A percentile compares a stretch with the other conserved stretches of the same genome.
Evolutionary conservation across 2,888 invertebrate species (phyloP).

Genomic region (Entomobrya proxima): DNA sequence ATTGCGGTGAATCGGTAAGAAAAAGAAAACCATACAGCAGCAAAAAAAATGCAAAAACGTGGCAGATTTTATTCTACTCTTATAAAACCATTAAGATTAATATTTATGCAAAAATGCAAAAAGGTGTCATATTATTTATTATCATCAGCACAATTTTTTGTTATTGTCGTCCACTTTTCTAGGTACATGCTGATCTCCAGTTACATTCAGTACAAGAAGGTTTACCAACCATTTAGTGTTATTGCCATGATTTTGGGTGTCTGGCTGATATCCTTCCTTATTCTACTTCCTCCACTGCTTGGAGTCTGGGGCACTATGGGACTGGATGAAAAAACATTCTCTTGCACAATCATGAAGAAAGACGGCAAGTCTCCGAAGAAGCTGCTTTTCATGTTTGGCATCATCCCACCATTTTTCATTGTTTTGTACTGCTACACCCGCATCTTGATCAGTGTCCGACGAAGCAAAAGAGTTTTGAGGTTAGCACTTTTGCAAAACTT

Average conservation of each 20-base stretch:
- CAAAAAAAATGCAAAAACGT: no score
- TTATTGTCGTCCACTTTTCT: slow-evolving; percentile 70
- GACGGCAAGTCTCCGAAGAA: slow-evolving; percentile 89
- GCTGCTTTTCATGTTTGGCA: slow-evolving; percentile 88
- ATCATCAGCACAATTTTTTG: background rate
- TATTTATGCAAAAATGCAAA: no score
- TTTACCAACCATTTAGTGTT: slow-evolving; percentile 87
- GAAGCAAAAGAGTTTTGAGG: slow-evolving; percentile 80
- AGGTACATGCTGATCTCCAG: slow-evolving; percentile 91
- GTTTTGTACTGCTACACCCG: slow-evolving; percentile 91
- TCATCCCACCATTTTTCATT: slow-evolving; percentile 89
- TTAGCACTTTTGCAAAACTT: background rate
- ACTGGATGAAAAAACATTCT: slow-evolving; percentile 87
- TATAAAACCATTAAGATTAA: no score
- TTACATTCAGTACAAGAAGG: slow-evolving; percentile 86
- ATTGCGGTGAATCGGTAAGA: slow-evolving; percentile 89
- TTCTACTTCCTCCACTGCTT: slow-evolving; percentile 86
- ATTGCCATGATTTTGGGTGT: slow-evolving; percentile 86
- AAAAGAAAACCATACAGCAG: no score
- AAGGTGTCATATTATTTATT: background rate
- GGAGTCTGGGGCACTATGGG: slow-evolving; percentile 92
- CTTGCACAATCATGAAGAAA: slow-evolving; percentile 90
- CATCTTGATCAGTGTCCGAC: slow-evolving; percentile 88
- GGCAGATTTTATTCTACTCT: no score
- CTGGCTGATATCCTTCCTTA: slow-evolving; percentile 87